Percentiles rank a stretch among this genome's conserved stretches.
These are phyloP conservation scores for Callyntrura sp. DNA, from an alignment of 2,888 invertebrate species.

Conservation along the genomic window DNA sequence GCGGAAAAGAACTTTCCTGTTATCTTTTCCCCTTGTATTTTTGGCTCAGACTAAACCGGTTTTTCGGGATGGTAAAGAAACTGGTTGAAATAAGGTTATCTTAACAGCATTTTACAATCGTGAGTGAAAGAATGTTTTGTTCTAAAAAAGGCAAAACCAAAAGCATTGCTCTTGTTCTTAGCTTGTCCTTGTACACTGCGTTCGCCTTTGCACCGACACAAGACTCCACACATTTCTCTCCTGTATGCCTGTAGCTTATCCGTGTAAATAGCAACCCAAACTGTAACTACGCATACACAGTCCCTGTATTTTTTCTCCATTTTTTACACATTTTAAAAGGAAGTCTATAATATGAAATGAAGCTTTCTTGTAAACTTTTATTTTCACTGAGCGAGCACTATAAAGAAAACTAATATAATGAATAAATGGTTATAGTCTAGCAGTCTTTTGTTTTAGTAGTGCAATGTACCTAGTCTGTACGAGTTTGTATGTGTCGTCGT, in stretches of 20 bases:
- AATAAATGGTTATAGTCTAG: background rate
- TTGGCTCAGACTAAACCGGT: conserved; percentile 42
- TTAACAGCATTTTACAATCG: conserved; percentile 47
- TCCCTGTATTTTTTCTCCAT: background rate
- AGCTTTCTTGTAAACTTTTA: conserved; percentile 14
- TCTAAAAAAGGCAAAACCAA: background rate
- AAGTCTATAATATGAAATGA: conserved; percentile 39
- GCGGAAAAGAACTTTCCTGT: background rate
- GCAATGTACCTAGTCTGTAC: background rate
- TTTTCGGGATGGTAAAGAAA: conserved; percentile 47
- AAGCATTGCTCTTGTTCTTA: background rate
- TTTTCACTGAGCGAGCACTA: conserved; percentile 4
- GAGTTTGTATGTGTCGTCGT: background rate
- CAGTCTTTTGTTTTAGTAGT: background rate
- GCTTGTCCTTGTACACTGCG: background rate
- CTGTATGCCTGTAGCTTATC: background rate
- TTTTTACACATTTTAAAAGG: background rate
- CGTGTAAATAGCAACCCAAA: background rate
- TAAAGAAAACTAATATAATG: background rate
- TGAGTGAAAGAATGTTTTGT: conserved; percentile 24
- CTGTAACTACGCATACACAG: no score
- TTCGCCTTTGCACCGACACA: background rate
- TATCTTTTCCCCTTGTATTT: conserved; percentile 40
- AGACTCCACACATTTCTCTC: background rate
- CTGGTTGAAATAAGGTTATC: conserved; percentile 70